Evolutionary conservation across 2,888 invertebrate species (phyloP), one percentile per base, ranked within the genome.

Genomic region (Arctia plantaginis): DNA sequence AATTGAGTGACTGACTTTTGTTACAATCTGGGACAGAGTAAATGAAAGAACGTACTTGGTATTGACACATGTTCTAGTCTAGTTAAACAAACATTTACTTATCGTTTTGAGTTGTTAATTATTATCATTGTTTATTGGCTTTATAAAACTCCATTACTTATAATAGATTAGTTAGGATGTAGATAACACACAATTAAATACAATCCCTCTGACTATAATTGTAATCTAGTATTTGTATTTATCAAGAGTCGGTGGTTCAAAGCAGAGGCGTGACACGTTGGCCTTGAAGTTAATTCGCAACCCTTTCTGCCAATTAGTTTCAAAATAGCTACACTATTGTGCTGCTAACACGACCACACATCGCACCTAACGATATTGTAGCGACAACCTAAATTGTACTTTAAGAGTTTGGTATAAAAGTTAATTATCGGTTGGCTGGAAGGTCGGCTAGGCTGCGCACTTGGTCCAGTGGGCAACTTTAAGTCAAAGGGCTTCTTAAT

Each of bases 401-500:
- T 78, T 93, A 88, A 73, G 3, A 0, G 0, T 8, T 33, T n/a
- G 6, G 7, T 4, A 67, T 91, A 90, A 82, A 30, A 85, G 90
- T 89, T 78, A 76, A 77, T 81, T 87, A 83, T 88, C 62, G 71
- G 62, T 51, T 82, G 83, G 59, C 30, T 39, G 33, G 20, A 73
- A 73, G 73, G 72, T 76, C 66, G 82, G 79, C 86, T 89, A 86
- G 88, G 90, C 90, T 86, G 93, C 90, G 87, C 87, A 92, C 89
- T 91, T 91, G 90, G 90, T 89, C 87, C 89, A 88, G 90, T 90
- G 90, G 86, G 89, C 90, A 93, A 93, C 93, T 93, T 93, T 93
- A 94, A 95, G 94, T 95, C 95, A 94, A 95, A 94, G 93, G 96
- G 95, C 94, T 96, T 96, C 96, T 95, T 96, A 96, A 96, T 96